Evolutionary conservation across 2,113 vertebrate species (phyloP), one percentile per base, ranked within the genome.

Genomic region (Hoplias malabaricus): DNA sequence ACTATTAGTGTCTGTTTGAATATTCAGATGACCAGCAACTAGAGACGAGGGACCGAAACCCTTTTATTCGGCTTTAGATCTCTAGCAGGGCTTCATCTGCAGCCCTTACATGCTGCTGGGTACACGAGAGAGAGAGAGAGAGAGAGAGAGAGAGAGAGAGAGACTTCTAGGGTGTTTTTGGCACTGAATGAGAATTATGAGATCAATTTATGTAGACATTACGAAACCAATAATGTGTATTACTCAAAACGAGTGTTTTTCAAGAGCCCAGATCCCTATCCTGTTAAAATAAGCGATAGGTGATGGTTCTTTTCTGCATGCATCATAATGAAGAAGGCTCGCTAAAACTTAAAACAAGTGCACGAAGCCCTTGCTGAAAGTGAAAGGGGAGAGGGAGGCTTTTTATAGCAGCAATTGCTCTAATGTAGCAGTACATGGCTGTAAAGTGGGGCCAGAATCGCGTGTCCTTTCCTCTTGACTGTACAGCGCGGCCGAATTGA

Each of bases 401-500:
- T 84, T 86, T 83, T 75, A 86, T 69, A 79, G 81, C 80, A 79
- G 69, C 42, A 65, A 73, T 80, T 38, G 71, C 43, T 83, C 67
- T 79, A 84, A 77, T 21, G 75, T 69, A 73, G 71, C 25, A 23
- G 42, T 69, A 48, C 73, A 77, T 11, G 57, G 79, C 11, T 43
- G 42, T 65, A 69, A 80, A 82, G 61, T 78, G 59, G 53, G 50
- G 31, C 25, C 2, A 3, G 66, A 79, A 80, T 73, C 57, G 80
- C 68, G 59, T 77, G 73, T 82, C 83, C 54, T 84, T 82, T 81
- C 71, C 69, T 84, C 83, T 87, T 76, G 73, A 86, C 79, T 75
- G 87, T 78, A 79, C 80, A 69, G 62, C 12, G n/a, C 78, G 29
- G 82, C 79, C 80, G 84, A 87, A 90, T 83, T 77, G 85, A 89